Conservation (phyloP, 2,797 vertebrate species). For the Aeoliscus strigatus region DNA sequence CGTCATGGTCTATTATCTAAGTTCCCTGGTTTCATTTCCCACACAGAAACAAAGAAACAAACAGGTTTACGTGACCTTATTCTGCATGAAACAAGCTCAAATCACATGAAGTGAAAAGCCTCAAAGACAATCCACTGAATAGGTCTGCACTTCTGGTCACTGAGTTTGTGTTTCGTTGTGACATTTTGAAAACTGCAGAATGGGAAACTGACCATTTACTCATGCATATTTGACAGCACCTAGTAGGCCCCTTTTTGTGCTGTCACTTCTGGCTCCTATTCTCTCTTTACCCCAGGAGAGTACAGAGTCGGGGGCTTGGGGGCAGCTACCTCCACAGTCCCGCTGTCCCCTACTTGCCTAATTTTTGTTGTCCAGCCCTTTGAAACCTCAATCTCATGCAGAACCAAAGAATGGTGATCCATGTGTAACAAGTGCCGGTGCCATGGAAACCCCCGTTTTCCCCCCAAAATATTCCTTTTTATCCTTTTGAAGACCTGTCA, state of each 20-base stretch:
- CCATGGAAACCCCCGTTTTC: slow-evolving; percentile 94
- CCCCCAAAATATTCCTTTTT: slow-evolving; percentile 87
- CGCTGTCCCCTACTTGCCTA: slow-evolving; percentile 72
- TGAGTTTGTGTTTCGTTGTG: slow-evolving; percentile 34
- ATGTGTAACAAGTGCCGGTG: slow-evolving; percentile 84
- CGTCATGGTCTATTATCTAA: slow-evolving; percentile 69
- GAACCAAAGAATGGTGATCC: slow-evolving; percentile 81
- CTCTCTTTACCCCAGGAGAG: slow-evolving; percentile 71
- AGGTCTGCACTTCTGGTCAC: slow-evolving; percentile 45
- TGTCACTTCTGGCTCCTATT: slow-evolving; percentile 73
- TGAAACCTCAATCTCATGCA: slow-evolving; percentile 80
- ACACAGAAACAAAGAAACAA: slow-evolving; percentile 67
- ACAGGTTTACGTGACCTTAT: slow-evolving; percentile 67
- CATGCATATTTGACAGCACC: slow-evolving; percentile 76
- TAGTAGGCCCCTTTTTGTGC: slow-evolving; percentile 74
- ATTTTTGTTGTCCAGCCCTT: slow-evolving; percentile 80
- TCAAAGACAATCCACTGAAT: slow-evolving; percentile 59
- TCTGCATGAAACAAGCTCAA: slow-evolving; percentile 69
- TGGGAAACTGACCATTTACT: slow-evolving; percentile 78
- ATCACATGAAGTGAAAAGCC: slow-evolving; percentile 73
- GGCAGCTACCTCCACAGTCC: slow-evolving; percentile 81
- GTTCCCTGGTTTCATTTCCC: slow-evolving; percentile 74
- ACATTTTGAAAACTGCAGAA: slow-evolving; percentile 56
- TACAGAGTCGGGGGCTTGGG: slow-evolving; percentile 66
- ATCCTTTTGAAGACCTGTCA: slow-evolving; percentile 97